Conservation (phyloP, 2,113 vertebrate genomes). For the Scomber scombrus region DNA sequence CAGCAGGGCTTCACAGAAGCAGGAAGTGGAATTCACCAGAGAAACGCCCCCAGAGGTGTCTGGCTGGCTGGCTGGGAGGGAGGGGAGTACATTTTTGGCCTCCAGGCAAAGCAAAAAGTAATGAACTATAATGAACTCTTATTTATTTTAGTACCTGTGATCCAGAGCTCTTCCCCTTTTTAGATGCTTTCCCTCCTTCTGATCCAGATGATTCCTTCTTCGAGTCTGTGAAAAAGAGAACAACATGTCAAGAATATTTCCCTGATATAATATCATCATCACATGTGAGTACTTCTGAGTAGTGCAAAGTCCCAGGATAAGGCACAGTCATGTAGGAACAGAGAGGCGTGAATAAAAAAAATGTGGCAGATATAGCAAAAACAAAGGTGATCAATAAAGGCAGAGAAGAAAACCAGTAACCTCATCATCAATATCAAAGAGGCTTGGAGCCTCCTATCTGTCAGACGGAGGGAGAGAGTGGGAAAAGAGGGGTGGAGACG, state of each 20-base stretch:
- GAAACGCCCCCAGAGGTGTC: constrained; percentile 82
- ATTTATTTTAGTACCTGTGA: constrained; percentile 88
- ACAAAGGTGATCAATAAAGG: constrained; percentile 74
- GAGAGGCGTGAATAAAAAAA: neutral
- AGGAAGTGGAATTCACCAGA: constrained; percentile 81
- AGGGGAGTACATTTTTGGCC: constrained; percentile 70
- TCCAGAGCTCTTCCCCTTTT: constrained; percentile 96
- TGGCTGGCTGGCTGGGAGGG: constrained; percentile 55
- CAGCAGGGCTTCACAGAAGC: constrained; percentile 75
- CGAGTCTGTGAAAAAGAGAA: constrained; percentile 89
- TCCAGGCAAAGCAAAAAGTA: constrained; percentile 62
- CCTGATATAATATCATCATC: constrained; percentile 10
- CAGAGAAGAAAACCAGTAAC: constrained; percentile 69
- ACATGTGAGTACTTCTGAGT: constrained; percentile 2
- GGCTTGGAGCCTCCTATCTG: constrained; percentile 73
- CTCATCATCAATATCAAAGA: constrained; percentile 81
- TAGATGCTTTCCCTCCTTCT: constrained; percentile 96
- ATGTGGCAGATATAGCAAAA: constrained; percentile 75
- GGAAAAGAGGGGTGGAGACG: constrained; percentile 86
- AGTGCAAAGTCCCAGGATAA: constrained; percentile 29
- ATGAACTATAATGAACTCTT: constrained; percentile 54
- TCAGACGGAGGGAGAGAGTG: constrained; percentile 79
- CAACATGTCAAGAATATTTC: constrained; percentile 19
- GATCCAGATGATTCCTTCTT: constrained; percentile 97
- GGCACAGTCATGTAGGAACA: neutral